phyloP scores from a whole-genome alignment of 2,113 vertebrate species.

The Leucosticte australis region DNA sequence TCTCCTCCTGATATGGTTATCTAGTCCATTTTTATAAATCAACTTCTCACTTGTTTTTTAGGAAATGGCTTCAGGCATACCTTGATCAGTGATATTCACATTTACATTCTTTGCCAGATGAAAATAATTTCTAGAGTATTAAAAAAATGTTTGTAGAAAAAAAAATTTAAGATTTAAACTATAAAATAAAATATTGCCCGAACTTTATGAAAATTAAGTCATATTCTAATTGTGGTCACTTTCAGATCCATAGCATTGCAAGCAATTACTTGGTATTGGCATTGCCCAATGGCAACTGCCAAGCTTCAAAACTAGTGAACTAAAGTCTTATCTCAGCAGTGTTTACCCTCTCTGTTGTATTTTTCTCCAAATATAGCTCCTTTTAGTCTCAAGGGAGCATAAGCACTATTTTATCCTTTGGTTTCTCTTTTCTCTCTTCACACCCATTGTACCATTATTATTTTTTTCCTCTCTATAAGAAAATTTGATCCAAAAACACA shows the following conservation, averaged over 20 bases:
- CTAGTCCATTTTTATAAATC: neutral
- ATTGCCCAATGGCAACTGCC: neutral
- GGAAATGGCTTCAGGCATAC: neutral
- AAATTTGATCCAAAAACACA: neutral
- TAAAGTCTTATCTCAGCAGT: neutral
- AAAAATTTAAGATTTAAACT: neutral
- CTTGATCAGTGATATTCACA: neutral
- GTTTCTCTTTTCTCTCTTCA: neutral
- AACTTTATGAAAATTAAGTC: neutral
- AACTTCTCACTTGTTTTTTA: neutral
- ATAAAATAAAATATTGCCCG: neutral
- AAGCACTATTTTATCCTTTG: neutral
- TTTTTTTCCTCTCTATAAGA: neutral
- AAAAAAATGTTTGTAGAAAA: neutral
- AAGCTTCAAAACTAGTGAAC: neutral
- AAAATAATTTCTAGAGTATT: neutral
- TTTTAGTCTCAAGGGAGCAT: neutral
- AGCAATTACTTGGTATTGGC: neutral
- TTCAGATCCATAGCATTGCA: neutral
- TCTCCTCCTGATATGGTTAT: neutral
- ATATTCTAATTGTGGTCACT: neutral
- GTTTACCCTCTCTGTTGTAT: neutral
- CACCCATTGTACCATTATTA: fast-evolving
- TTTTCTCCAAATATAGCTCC: neutral
- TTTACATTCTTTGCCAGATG: neutral